Evolutionary conservation across 1,140 invertebrate genomes (phyloP).

Genomic region (Meloidogyne floridensis): DNA sequence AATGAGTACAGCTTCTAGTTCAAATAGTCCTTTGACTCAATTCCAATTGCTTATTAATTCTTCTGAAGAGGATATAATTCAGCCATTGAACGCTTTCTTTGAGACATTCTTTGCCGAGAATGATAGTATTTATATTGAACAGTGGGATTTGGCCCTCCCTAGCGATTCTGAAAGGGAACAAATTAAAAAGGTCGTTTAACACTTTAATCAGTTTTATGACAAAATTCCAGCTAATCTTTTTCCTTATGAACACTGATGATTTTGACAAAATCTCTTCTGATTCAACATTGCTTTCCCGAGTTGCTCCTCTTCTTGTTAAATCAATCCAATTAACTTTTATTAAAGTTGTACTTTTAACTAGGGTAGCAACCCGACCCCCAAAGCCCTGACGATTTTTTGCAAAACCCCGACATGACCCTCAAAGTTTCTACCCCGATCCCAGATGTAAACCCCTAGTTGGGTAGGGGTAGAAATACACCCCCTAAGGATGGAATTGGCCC

Average conservation of each 20-base stretch:
- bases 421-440: too few relatives aligned
- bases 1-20: too few relatives aligned
- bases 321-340: constrained; percentile 41
- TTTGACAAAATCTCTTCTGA: constrained; percentile 27
- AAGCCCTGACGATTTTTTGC: too few relatives aligned
- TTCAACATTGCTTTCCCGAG: constrained; percentile 19
- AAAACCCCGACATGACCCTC: too few relatives aligned
- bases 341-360: constrained; percentile 13
- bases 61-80: constrained; percentile 15
- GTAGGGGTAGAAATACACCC: too few relatives aligned
- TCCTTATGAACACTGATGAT: constrained; percentile 10
- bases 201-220: neutral
- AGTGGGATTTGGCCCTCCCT: constrained; percentile 47
- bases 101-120: constrained; percentile 35
- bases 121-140: constrained; percentile 26
- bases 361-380: too few relatives aligned
- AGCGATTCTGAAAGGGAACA: constrained; percentile 36
- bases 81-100: constrained; percentile 32
- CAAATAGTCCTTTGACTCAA: too few relatives aligned
- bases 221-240: constrained; percentile 28
- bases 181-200: constrained; percentile 35
- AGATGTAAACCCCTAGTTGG: too few relatives aligned
- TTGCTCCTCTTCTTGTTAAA: constrained; percentile 26
- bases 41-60: too few relatives aligned
- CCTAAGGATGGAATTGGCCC: too few relatives aligned